Conservation (phyloP, 2,888 invertebrate species). For the Papilio demoleus region DNA sequence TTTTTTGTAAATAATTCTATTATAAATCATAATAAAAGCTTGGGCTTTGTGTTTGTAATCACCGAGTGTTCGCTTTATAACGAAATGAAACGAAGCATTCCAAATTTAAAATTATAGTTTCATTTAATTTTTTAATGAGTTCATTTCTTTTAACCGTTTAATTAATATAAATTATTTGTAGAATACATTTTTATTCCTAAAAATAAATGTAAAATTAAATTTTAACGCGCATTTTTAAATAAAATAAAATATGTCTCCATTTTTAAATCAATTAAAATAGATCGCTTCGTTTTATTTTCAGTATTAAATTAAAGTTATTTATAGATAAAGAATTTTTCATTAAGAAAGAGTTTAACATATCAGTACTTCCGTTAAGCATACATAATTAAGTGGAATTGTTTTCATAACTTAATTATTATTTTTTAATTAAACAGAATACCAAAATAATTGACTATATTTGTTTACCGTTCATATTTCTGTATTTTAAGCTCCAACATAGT, state of each 20-base stretch:
- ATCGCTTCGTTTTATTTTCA: slow-evolving; percentile 38
- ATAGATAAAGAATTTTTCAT: slow-evolving; percentile 30
- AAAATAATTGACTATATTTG: too few relatives aligned
- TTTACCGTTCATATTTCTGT: background rate
- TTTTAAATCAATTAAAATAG: background rate
- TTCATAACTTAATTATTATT: slow-evolving; percentile 17
- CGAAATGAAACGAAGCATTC: slow-evolving; percentile 43
- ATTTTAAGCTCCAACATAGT: too few relatives aligned
- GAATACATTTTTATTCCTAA: too few relatives aligned
- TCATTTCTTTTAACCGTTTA: background rate
- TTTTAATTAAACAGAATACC: background rate
- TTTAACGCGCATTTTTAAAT: too few relatives aligned
- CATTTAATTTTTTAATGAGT: slow-evolving; percentile 10
- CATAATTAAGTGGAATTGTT: slow-evolving; percentile 28
- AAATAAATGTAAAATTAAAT: too few relatives aligned
- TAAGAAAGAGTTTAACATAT: slow-evolving; percentile 43
- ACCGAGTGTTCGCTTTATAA: slow-evolving; percentile 46
- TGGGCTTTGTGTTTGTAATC: slow-evolving; percentile 53
- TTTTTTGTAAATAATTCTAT: slow-evolving; percentile 52
- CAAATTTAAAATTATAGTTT: slow-evolving; percentile 17
- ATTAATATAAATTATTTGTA: too few relatives aligned
- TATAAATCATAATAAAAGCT: slow-evolving; percentile 49
- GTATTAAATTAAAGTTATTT: slow-evolving; percentile 33
- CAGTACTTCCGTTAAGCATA: slow-evolving; percentile 36
- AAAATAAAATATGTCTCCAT: too few relatives aligned